A percentile compares a stretch with the other conserved stretches of the same genome.
phyloP scores from a whole-genome alignment of 1,140 invertebrate species.

The Dendrolimus kikuchii region DNA sequence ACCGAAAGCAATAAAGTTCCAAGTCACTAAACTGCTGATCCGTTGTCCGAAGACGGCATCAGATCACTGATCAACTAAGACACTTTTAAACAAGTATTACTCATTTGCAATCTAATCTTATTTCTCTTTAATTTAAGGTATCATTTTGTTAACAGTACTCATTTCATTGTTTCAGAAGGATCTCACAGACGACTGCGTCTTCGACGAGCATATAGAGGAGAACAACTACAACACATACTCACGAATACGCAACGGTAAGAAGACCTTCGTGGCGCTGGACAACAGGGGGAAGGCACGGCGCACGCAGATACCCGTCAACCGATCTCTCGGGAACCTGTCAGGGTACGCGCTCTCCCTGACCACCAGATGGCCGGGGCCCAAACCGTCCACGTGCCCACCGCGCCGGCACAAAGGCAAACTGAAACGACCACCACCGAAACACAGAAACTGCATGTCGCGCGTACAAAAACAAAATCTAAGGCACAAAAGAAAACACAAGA shows the following conservation, averaged over 20 bases:
- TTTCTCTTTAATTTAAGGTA: too few species aligned
- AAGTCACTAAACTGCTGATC: too few species aligned
- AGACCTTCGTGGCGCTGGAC: conserved; percentile 85
- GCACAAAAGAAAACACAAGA: conserved; percentile 62
- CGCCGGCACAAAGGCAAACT: conserved; percentile 50
- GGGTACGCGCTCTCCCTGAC: conserved; percentile 81
- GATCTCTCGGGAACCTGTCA: conserved; percentile 80
- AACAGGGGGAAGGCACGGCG: conserved; percentile 79
- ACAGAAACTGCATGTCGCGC: conserved; percentile 48
- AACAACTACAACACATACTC: conserved; percentile 91
- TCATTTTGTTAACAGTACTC: conserved; percentile 3
- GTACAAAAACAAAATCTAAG: conserved; percentile 54
- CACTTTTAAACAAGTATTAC: too few species aligned
- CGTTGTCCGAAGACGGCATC: too few species aligned
- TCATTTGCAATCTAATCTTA: too few species aligned
- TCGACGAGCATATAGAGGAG: conserved; percentile 87
- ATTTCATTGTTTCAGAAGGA: conserved; percentile 82
- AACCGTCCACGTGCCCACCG: conserved; percentile 38
- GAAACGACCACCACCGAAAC: conserved; percentile 50
- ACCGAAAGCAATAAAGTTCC: too few species aligned
- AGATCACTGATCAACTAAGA: too few species aligned
- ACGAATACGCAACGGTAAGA: conserved; percentile 77
- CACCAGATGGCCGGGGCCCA: conserved; percentile 70
- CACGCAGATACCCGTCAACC: conserved; percentile 77
- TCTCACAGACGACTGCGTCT: conserved; percentile 87